A percentile compares a stretch with the other conserved stretches of the same genome.
Evolutionary conservation across 1,140 invertebrate species (phyloP).

Genomic region (Eumaeus atala): DNA sequence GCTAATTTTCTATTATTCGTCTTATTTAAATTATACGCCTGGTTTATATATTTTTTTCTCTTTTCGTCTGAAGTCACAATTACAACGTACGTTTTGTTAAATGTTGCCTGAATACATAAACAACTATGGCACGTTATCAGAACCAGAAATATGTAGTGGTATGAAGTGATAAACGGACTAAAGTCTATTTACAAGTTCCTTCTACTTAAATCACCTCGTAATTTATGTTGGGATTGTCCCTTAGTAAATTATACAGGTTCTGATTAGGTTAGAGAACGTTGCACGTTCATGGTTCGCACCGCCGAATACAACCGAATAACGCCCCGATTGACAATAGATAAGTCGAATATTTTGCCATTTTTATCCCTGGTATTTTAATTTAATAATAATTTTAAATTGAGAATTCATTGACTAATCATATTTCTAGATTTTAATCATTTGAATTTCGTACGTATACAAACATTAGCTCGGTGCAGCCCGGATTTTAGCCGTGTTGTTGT

Average conservation of each 20-base stretch:
- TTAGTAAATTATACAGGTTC: slow-evolving; percentile 75
- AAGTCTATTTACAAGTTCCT: slow-evolving; percentile 54
- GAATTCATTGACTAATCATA: background rate
- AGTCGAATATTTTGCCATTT: background rate
- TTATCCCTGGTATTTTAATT: background rate
- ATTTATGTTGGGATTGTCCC: slow-evolving; percentile 66
- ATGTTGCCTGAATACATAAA: slow-evolving; percentile 13
- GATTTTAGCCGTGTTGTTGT: slow-evolving; percentile 1
- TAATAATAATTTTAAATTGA: background rate
- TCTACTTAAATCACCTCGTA: slow-evolving; percentile 75
- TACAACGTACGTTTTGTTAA: slow-evolving; percentile 19
- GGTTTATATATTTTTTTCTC: slow-evolving; percentile 25
- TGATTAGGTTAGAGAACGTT: slow-evolving; percentile 70
- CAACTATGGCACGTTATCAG: slow-evolving; percentile 56
- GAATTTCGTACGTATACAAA: background rate
- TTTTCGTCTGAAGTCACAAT: slow-evolving; percentile 42
- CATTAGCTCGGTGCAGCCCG: background rate
- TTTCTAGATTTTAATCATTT: background rate
- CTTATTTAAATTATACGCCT: slow-evolving; percentile 31
- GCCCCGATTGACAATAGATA: slow-evolving; percentile 35
- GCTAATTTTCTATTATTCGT: slow-evolving; percentile 50
- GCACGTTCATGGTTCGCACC: slow-evolving; percentile 52
- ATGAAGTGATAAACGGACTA: slow-evolving; percentile 58
- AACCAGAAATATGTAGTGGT: slow-evolving; percentile 61
- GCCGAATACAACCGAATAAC: slow-evolving; percentile 51